Evolutionary conservation across 2,113 vertebrate genomes (phyloP).

Genomic region (Rousettus leschenaultii): DNA sequence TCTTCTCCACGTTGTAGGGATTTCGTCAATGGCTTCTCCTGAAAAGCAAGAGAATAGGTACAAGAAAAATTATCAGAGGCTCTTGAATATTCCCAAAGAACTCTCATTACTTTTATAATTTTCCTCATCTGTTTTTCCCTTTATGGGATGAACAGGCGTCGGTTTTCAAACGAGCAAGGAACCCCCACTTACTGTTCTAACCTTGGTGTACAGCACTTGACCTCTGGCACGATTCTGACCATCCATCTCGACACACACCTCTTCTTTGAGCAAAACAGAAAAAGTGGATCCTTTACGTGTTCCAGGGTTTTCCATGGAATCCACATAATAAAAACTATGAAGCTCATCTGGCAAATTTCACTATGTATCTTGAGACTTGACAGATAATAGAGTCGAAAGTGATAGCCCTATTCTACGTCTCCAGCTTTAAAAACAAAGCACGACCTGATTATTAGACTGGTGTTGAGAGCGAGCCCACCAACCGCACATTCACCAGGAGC

Average conservation of each 20-base stretch:
- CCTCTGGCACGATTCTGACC: background rate
- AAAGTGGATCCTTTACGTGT: background rate
- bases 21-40: slow-evolving; percentile 98
- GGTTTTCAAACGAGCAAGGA: background rate
- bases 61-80: background rate
- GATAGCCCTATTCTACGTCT: background rate
- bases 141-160: background rate
- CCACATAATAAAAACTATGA: background rate
- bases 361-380: background rate
- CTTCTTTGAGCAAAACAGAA: background rate
- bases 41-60: slow-evolving; percentile 64
- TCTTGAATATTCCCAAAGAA: background rate
- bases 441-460: background rate
- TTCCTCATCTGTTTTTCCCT: background rate
- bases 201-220: background rate
- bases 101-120: background rate
- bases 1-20: slow-evolving; percentile 97
- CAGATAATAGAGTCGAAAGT: slow-evolving; percentile 25
- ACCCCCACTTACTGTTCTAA: background rate
- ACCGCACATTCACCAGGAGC: background rate
- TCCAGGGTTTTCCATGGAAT: background rate
- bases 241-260: background rate
- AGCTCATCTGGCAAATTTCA: background rate
- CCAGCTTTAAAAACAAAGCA: background rate
- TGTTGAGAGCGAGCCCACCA: background rate